Evolutionary conservation across 2,888 invertebrate species (phyloP), one percentile per base, ranked within the genome.

Genomic region (Nomada lathburiana): DNA sequence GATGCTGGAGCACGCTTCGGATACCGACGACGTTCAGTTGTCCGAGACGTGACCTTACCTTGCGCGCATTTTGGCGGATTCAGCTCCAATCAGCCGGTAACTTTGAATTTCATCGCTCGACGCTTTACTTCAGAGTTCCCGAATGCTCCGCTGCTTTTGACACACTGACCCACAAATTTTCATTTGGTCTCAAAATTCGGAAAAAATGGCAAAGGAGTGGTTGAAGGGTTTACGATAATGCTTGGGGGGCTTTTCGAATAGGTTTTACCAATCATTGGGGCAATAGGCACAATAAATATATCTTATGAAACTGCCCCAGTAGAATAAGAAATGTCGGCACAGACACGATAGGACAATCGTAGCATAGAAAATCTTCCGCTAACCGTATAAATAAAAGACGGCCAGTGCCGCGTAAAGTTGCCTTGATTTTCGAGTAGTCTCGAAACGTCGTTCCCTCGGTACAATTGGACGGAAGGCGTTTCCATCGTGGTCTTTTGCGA

Each of bases 1-100:
- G 89, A 90, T 88, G 87, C 87, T 88, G 86, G 75, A 74, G 71
- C 82, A 77, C 76, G 86, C 72, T 81, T 53, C 59, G 86, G 78
- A 87, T 84, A 88, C 80, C 81, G 78, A 82, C 76, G 77, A 83
- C 78, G 80, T 84, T 70, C 69, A 16, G 68, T 65, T 73, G 70
- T 68, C 59, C 72, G 62, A 78, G 82, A 82, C 80, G 82, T 86
- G 85, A 88, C 76, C 69, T 86, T 82, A 82, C 76, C 82, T 62
- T 74, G 73, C 80, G 79, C 68, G 78, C 77, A 73, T 79, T 82
- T 75, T 70, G 69, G 20, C 70, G 64, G 70, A 84, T 20, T 55
- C 74, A 9, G 42, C 73, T 82, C 59, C 67, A 84, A 81, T 81
- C 82, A 72, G 83, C 80, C 82, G 89, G 90, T 90, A 90, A 89